Conservation (phyloP, 2,113 vertebrate species). For the Osmerus eperlanus region DNA sequence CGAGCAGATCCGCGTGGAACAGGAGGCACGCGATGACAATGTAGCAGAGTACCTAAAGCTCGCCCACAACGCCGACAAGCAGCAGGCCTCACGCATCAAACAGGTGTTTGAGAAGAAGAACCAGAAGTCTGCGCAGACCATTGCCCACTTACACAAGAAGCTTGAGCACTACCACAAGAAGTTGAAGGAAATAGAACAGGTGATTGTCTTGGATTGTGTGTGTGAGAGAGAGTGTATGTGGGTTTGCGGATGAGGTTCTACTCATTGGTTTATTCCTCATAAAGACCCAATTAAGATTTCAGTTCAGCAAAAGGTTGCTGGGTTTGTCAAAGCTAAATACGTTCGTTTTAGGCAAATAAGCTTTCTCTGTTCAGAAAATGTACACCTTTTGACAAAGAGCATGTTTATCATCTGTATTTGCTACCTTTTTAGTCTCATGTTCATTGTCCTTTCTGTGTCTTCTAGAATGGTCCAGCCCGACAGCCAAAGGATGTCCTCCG, state of each 20-base stretch:
- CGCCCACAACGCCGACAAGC: conserved; percentile 96
- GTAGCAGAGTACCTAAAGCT: conserved; percentile 97
- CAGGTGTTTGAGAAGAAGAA: conserved; percentile 99
- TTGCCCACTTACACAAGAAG: conserved; percentile 97
- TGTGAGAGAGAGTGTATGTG: neutral
- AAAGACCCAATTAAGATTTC: no score
- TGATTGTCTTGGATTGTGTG: conserved; percentile 27
- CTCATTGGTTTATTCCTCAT: no score
- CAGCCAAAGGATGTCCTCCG: conserved; percentile 96
- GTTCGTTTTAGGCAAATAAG: no score
- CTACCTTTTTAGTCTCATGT: neutral
- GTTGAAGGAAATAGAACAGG: conserved; percentile 95
- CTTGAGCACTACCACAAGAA: conserved; percentile 96
- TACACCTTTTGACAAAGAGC: neutral
- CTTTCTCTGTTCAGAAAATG: neutral
- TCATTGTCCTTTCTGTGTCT: neutral
- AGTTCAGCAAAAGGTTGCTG: no score
- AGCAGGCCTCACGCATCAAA: conserved; percentile 95
- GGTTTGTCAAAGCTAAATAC: no score
- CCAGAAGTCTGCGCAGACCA: conserved; percentile 96
- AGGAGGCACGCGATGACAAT: conserved; percentile 96
- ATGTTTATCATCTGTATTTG: neutral
- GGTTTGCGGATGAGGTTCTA: neutral
- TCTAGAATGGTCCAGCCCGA: conserved; percentile 85
- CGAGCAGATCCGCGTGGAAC: conserved; percentile 96